Percentiles rank a stretch among this genome's conserved stretches.
Conservation (phyloP, 2,888 invertebrate genomes). For the Tipula helvola region DNA sequence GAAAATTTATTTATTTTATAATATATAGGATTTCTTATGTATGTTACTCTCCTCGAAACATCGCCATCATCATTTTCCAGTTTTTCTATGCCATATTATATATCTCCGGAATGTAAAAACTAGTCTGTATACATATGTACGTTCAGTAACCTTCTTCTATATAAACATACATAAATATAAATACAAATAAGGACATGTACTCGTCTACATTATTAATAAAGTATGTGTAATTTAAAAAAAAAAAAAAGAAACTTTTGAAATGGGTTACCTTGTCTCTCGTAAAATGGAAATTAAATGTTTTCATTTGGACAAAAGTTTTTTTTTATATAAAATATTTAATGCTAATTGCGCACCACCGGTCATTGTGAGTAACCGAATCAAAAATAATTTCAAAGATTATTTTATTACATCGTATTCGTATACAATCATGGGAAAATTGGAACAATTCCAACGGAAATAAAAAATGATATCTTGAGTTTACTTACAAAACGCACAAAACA, state of each 20-base stretch:
- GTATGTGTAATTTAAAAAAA: neutral
- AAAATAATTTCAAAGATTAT: neutral
- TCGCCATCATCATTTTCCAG: neutral
- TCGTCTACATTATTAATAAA: neutral
- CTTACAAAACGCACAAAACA: neutral
- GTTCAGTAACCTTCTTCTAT: neutral
- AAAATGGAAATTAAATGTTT: neutral
- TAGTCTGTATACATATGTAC: neutral
- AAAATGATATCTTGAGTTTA: neutral
- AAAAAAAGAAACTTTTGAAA: neutral
- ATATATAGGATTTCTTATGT: neutral
- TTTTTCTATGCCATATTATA: neutral
- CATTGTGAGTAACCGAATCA: neutral
- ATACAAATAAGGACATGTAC: neutral
- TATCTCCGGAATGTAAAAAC: neutral
- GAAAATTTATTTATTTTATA: neutral
- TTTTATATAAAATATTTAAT: neutral
- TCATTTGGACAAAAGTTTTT: neutral
- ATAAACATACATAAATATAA: neutral
- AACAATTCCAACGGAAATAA: neutral
- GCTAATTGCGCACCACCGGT: neutral
- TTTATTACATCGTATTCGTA: neutral
- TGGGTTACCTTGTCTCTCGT: neutral
- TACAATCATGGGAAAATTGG: neutral
- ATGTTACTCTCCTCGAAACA: neutral